Base-by-base conservation (phyloP, 2,888 invertebrate species). In the Asteroscopus sphinx region DNA sequence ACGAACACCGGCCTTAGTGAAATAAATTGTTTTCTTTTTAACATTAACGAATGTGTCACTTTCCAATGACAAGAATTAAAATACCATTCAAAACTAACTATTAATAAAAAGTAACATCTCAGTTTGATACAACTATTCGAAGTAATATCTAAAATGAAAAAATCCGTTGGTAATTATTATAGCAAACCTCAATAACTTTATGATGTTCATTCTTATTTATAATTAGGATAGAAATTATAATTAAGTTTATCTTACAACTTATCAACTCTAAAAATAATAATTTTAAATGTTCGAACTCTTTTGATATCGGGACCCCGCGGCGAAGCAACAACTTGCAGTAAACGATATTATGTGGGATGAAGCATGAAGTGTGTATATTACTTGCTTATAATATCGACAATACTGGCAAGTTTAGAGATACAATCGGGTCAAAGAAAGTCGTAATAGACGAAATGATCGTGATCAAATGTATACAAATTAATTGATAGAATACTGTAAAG, bases 141-240 rank as follows among this genome's bases (percentile, higher is more conserved):
- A 51, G 44, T 61, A 61, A 51, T 52, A 68, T 68, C 55, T 41
- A 9, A 32, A 25, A 53, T 35, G 25, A 61, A 56, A 55, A 41
- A 40, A 39, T 6, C 35, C 26, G 37, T 44, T 40, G 37, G 15
- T 49, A 48, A 55, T 47, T 60, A 48, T 6, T 60, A 48, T 6
- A 59, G 12, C 5, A 46, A 41, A 52, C 40, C 15, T 21, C 59
- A 55, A 57, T 59, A 46, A 57, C 36, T 52, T 70, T 42, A 59
- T 51, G 28, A 51, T 26, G 12, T 12, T 13, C 47, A 65, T 70
- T 53, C 57, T 56, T 42, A 47, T 57, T 72, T 60, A 41, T 68
- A 73, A 68, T 68, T 71, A 71, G 52, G 40, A 55, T 59, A 54
- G 32, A 52, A 58, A 59, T 57, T 62, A 57, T 73, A 65, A 65